phyloP scores from a whole-genome alignment of 1,140 invertebrate species.

The Papilio dardanus region DNA sequence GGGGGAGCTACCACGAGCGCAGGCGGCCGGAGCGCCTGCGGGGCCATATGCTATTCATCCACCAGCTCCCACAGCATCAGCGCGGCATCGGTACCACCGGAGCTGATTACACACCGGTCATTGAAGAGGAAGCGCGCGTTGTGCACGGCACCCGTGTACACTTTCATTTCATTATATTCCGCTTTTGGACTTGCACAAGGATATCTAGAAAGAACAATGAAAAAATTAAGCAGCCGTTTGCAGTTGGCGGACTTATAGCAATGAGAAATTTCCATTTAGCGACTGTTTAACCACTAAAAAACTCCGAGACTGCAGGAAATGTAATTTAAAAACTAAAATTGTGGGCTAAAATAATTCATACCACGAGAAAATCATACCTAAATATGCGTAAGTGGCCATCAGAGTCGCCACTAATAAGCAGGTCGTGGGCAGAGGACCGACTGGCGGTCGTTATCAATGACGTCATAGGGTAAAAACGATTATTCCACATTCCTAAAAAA shows the following conservation, averaged over 20 bases:
- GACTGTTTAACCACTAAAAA: too few relatives aligned
- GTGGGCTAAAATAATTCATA: too few relatives aligned
- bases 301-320: too few relatives aligned
- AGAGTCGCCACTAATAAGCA: slow-evolving; percentile 93
- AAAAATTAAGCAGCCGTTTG: neutral
- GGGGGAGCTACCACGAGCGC: slow-evolving; percentile 69
- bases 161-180: slow-evolving; percentile 93
- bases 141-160: slow-evolving; percentile 94
- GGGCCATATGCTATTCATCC: slow-evolving; percentile 85
- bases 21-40: slow-evolving; percentile 62
- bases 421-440: slow-evolving; percentile 90
- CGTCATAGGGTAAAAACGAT: slow-evolving; percentile 92
- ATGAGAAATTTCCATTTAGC: too few relatives aligned
- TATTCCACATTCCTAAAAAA: slow-evolving; percentile 92
- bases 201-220: slow-evolving; percentile 83
- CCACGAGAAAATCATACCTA: slow-evolving; percentile 81
- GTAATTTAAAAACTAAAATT: neutral
- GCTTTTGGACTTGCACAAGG: slow-evolving; percentile 92
- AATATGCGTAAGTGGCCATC: slow-evolving; percentile 96
- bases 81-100: slow-evolving; percentile 95
- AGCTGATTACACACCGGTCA: slow-evolving; percentile 93
- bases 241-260: neutral
- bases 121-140: slow-evolving; percentile 92
- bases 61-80: slow-evolving; percentile 96
- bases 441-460: slow-evolving; percentile 89